Conservation (phyloP, 64 coral and sea anemone species). For the Montipora sp. region DNA sequence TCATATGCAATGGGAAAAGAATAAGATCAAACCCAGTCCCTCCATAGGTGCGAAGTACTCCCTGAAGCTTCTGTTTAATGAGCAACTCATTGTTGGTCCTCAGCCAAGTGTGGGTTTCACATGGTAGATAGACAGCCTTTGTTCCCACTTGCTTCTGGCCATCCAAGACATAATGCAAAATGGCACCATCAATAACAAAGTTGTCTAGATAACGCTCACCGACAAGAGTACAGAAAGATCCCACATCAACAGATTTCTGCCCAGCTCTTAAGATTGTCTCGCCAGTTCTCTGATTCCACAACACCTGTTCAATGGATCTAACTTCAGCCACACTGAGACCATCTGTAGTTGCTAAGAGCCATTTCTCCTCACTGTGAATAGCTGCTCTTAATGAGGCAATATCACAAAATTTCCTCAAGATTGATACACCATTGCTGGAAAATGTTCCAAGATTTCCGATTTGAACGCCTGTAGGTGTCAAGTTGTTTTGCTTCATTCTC, state of each 20-base stretch:
- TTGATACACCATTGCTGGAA: slow-evolving; percentile 4
- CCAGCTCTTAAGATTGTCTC: slow-evolving; percentile 32
- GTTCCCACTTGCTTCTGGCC: background rate
- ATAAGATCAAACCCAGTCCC: background rate
- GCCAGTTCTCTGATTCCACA: slow-evolving; percentile 8
- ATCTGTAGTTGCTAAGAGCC: background rate
- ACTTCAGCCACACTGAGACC: background rate
- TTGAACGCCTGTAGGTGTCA: background rate
- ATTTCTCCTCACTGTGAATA: slow-evolving; percentile 31
- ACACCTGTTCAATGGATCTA: slow-evolving; percentile 11
- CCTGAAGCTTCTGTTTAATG: background rate
- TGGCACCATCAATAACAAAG: slow-evolving; percentile 53
- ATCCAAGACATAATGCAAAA: slow-evolving; percentile 19
- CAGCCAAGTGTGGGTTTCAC: background rate
- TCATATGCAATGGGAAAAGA: slow-evolving; percentile 6
- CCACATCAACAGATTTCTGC: slow-evolving; percentile 40
- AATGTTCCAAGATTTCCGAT: slow-evolving; percentile 37
- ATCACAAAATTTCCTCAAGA: slow-evolving; percentile 52
- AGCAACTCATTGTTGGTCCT: background rate
- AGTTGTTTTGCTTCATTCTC: background rate
- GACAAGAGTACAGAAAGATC: slow-evolving; percentile 57
- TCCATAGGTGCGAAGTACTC: background rate
- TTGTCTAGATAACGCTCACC: slow-evolving; percentile 58
- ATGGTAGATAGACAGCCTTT: slow-evolving; percentile 26
- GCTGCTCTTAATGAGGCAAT: slow-evolving; percentile 4